Percentiles rank a stretch among this genome's conserved stretches.
phyloP scores from a whole-genome alignment of 2,888 invertebrate species.

The Monochamus alternatus region DNA sequence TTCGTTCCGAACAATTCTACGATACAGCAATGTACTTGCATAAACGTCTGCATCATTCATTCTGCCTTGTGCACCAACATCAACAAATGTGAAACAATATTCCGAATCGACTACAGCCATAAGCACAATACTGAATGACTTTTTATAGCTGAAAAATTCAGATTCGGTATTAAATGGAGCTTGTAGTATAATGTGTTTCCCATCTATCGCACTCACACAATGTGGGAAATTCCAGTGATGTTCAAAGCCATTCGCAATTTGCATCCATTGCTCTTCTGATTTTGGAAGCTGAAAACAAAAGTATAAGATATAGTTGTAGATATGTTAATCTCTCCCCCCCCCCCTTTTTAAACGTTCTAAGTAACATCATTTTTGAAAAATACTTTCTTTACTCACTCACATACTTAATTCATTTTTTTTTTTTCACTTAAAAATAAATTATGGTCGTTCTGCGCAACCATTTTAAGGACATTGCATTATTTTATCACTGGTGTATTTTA shows the following conservation, averaged over 20 bases:
- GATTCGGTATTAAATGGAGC: constrained; percentile 49
- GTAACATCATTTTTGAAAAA: background rate
- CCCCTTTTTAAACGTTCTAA: background rate
- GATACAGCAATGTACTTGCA: background rate
- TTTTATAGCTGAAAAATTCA: constrained; percentile 62
- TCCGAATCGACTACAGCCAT: constrained; percentile 65
- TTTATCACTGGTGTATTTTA: too few species aligned
- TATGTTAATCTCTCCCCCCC: too few species aligned
- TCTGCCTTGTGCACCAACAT: constrained; percentile 61
- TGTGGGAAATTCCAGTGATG: constrained; percentile 58
- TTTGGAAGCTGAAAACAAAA: constrained; percentile 33
- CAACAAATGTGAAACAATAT: constrained; percentile 63
- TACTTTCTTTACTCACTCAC: background rate
- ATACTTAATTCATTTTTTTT: background rate
- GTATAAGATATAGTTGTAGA: background rate
- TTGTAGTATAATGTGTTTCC: constrained; percentile 60
- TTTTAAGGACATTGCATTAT: too few species aligned
- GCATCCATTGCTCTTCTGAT: constrained; percentile 40
- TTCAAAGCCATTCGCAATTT: constrained; percentile 39
- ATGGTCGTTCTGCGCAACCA: background rate
- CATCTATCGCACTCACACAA: constrained; percentile 61
- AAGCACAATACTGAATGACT: constrained; percentile 62
- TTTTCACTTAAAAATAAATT: background rate
- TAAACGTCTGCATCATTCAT: constrained; percentile 60
- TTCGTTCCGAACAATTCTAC: background rate